Base-by-base conservation (phyloP, 1,140 invertebrate species). In the Brachionus plicatilis region DNA sequence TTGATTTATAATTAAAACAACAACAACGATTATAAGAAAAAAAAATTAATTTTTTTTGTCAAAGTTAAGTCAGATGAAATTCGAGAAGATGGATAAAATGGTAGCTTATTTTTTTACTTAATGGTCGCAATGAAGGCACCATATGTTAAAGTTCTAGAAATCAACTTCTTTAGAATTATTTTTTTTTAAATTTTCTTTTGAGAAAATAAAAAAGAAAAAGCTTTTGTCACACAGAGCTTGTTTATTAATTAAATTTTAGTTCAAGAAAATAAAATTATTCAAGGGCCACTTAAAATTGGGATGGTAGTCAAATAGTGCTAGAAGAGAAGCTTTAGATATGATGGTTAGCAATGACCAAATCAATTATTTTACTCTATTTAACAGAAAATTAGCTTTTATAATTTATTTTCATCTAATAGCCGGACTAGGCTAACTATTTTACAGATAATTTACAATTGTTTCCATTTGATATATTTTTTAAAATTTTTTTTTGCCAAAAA, bases 371-470 rank as follows among this genome's bases (percentile, higher is more conserved):
- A 29, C 27, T 14, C 27, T 14, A 66, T 27, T 27, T 66, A 20
- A 24, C 41, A 17, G 27, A 68, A 68, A 68, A 68, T 68, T 68
- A 68, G 66, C n/a, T 68, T 33, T 33, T 68, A 24, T 37, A 9
- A 17, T 4, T 27, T 41, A 14, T 68, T 14, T 68, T 68, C 33
- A 17, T 11, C 9, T 29, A 27, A 9, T 37, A 68, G 27, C 29
- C 29, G 11, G 24, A 41, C 66, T 27, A 12, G 65, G n/a, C 65
- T 68, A 29, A 14, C 66, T 33, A 68, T 68, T 68, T 68, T 33
- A 68, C 33, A 68, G 66, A 68, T 68, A 68, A 68, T 68, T 68
- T 33, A 68, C 12, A 68, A 68, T 68, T 68, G n/a, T 14, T 68
- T 68, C 66, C 66, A 68, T 33, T 68, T 68, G 66, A 68, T 33